These are phyloP conservation scores for Macrocentrus cingulum DNA, from an alignment of 1,140 invertebrate genomes.

Conservation along the genomic window DNA sequence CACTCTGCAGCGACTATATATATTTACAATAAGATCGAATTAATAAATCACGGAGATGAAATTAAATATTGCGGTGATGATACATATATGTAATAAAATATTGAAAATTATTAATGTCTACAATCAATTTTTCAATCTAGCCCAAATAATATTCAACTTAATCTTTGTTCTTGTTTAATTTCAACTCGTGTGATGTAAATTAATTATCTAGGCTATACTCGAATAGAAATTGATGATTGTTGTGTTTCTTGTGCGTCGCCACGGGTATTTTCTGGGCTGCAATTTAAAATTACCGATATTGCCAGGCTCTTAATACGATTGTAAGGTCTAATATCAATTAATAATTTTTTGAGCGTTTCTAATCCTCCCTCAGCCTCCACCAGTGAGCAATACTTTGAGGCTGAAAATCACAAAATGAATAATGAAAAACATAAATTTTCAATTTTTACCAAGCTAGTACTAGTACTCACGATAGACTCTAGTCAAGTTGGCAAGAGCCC, in stretches of 20 bases:
- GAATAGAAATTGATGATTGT: conserved; percentile 24
- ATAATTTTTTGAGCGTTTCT: conserved; percentile 69
- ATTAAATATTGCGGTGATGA: not conserved
- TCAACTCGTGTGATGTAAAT: too few relatives aligned
- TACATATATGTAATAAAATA: too few relatives aligned
- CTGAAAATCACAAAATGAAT: conserved; percentile 43
- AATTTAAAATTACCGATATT: conserved; percentile 68
- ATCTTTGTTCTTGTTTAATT: too few relatives aligned
- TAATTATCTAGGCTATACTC: conserved; percentile 35
- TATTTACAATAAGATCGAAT: not conserved
- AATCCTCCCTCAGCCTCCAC: conserved; percentile 85
- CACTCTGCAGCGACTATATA: conserved; percentile 1
- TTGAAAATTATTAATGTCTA: too few relatives aligned
- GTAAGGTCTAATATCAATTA: conserved; percentile 65
- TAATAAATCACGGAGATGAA: not conserved
- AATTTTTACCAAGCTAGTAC: too few relatives aligned
- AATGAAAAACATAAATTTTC: too few relatives aligned
- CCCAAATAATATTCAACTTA: too few relatives aligned
- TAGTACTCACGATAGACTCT: conserved; percentile 82
- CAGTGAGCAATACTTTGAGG: conserved; percentile 87
- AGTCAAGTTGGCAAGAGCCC: conserved; percentile 95
- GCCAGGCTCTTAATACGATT: conserved; percentile 69
- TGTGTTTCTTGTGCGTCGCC: conserved; percentile 28
- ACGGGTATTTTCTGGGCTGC: conserved; percentile 41
- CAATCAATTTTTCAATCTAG: too few relatives aligned